Evolutionary conservation across 2,888 invertebrate genomes (phyloP), one percentile per base, ranked within the genome.

Genomic region (Melieria omissa): DNA sequence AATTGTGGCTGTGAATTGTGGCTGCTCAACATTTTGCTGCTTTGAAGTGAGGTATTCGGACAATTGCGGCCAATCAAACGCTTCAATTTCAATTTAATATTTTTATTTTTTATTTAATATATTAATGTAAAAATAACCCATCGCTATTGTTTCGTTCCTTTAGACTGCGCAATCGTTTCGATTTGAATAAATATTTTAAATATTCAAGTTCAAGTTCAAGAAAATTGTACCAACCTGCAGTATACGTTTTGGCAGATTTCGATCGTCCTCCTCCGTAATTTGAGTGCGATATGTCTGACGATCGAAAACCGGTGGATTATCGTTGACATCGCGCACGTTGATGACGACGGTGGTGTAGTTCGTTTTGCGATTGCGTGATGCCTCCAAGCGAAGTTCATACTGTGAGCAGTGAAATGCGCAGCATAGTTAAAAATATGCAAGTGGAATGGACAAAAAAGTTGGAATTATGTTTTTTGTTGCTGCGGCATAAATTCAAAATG

Each of bases 311-410:
- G 98, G 98, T 73, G 97, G 95, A 83, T 83, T 84, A 81, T 84
- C 84, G 88, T 98, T 98, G 78, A 97, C 96, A 87, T 98, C 98
- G 88, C 96, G 97, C 82, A 97, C 96, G 88, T 96, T 95, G 84
- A 98, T 97, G 84, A 97, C 95, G 79, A 98, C 97, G 71, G 95
- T 96, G 73, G 97, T 97, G 89, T 95, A 95, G 90, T 97, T 97
- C 88, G 97, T 97, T 89, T 96, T 96, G 86, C 96, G 91, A 90
- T 97, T 97, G 89, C 96, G 95, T 75, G 97, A 96, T 67, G 96
- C 96, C 76, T 97, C 96, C 88, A 96, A 89, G 86, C 95, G 93
- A 86, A 96, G 91, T 89, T 97, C 96, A 88, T 96, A 97, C 95
- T 97, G 89, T 79, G 4, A 54, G 54, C 49, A 29, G 61, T 71